Evolutionary conservation across 2,797 vertebrate species (phyloP), one percentile per base, ranked within the genome.

Genomic region (Somateria mollissima): DNA sequence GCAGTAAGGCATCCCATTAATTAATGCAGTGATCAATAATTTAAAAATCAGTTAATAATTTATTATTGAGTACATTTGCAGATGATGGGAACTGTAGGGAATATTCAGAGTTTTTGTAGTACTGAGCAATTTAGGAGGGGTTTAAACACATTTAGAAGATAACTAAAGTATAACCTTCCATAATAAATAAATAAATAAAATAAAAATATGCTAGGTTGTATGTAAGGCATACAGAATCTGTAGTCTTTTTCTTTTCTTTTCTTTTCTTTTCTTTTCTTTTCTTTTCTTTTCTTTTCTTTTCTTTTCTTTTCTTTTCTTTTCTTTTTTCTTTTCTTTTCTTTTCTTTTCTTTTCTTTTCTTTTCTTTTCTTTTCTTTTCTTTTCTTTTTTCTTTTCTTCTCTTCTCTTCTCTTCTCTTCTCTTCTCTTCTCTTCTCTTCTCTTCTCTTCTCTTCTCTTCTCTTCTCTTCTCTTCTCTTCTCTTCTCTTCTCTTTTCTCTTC

Each of bases 21-120:
- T 93, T 94, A 75, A 90, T 79, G 37, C 32, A 70, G 6, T 34
- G 15, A 60, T 95, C 94, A 88, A 94, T 92, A 89, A 92, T 95
- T 94, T 41, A 95, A 66, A 66, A 86, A 70, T 66, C 14, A 73
- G 84, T 95, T 88, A 90, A 96, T 94, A 94, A 94, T 92, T 45
- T n/a, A 71, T 39, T 71, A 39, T 13, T 90, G 6, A 94, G n/a
- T 64, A 51, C n/a, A 64, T 81, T 89, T 93, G n/a, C 28, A 88
- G 62, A 86, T 84, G 45, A 91, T 41, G 28, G 25, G 37, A 85
- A 71, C 43, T 36, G 11, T 51, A 73, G 34, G 20, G 51, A 71
- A 61, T 84, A 89, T 41, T 74, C 32, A n/a, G 37, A 64, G 47
- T 37, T 82, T 74, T 34, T 28, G 32, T 47, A n/a, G 45, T 43